A percentile compares a stretch with the other conserved stretches of the same genome.
Conservation (phyloP, 2,797 vertebrate species). For the Poecilia velifera region DNA sequence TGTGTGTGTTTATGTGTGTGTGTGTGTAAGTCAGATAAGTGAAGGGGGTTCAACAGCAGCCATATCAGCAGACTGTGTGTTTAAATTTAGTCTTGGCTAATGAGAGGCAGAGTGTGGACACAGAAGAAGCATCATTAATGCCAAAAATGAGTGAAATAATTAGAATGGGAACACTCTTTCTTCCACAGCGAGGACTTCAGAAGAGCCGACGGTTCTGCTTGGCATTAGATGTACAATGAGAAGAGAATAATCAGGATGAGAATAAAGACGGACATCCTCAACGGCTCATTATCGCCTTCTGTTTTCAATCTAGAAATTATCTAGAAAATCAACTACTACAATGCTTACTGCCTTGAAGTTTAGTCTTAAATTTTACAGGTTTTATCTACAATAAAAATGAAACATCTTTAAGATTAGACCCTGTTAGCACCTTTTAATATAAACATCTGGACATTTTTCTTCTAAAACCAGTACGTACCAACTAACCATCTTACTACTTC, state of each 20-base stretch:
- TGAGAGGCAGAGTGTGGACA: conserved; percentile 52
- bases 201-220: conserved; percentile 7
- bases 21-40: conserved; percentile 4
- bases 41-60: conserved; percentile 13
- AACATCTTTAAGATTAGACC: background rate
- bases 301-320: background rate
- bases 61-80: conserved; percentile 41
- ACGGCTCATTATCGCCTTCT: background rate
- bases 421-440: background rate
- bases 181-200: conserved; percentile 39
- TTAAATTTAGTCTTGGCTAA: conserved; percentile 64
- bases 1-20: conserved; percentile 3
- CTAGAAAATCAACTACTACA: background rate
- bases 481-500: background rate
- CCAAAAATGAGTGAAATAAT: conserved; percentile 65
- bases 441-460: background rate
- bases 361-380: background rate
- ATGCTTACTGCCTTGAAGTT: background rate
- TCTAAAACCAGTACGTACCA: background rate
- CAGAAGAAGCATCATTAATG: conserved; percentile 51
- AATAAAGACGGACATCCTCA: background rate
- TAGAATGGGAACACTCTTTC: conserved; percentile 25
- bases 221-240: conserved; percentile 11
- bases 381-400: background rate
- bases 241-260: conserved; percentile 19